Evolutionary conservation across 2,888 invertebrate genomes (phyloP).

Genomic region (Dendrolimus pini): DNA sequence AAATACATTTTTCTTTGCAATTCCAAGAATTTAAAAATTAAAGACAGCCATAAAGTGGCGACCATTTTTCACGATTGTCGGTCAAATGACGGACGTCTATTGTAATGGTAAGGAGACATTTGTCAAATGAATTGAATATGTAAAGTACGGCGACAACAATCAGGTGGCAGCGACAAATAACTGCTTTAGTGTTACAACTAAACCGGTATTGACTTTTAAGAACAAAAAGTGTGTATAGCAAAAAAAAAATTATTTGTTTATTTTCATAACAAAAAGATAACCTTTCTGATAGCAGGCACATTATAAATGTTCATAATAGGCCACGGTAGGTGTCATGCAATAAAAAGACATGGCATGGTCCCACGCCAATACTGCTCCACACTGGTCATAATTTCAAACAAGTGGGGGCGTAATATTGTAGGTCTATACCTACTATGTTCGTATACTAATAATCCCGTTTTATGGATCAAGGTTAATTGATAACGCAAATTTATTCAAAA

Average conservation of each 20-base stretch:
- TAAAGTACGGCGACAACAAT: conserved; percentile 27
- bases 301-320: conserved; percentile 4
- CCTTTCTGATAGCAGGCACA: conserved; percentile 30
- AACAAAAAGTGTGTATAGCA: conserved; percentile 13
- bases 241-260: conserved; percentile 7
- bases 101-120: conserved; percentile 56
- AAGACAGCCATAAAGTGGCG: neutral
- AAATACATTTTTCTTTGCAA: neutral
- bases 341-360: conserved; percentile 32
- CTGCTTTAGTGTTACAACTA: conserved; percentile 12
- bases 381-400: conserved; percentile 19
- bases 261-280: conserved; percentile 25
- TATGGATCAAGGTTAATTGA: conserved; percentile 16
- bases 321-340: conserved; percentile 34
- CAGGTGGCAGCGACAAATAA: conserved; percentile 28
- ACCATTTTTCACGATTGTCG: conserved; percentile 23
- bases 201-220: conserved; percentile 13
- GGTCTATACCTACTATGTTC: conserved; percentile 9
- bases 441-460: conserved; percentile 20
- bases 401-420: conserved; percentile 35
- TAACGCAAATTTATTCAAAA: conserved; percentile 3
- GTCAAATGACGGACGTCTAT: conserved; percentile 40
- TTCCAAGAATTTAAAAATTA: neutral
- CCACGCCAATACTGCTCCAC: conserved; percentile 40
- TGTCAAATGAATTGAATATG: conserved; percentile 42